Base-by-base conservation (phyloP, 2,113 vertebrate genomes). In the Erythrocebus patas region DNA sequence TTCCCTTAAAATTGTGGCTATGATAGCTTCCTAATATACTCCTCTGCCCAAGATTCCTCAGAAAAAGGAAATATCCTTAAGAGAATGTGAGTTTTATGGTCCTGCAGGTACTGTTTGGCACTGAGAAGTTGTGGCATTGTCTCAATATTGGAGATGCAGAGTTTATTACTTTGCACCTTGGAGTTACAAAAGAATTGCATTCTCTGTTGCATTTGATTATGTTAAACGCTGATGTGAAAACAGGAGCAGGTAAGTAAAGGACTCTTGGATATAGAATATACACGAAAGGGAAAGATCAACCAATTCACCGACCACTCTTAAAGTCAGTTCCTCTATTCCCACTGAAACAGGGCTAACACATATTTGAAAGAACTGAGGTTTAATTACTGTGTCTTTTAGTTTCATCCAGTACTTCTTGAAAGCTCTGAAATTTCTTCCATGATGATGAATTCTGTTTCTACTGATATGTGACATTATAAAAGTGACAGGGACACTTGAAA, bases 381-480 rank as follows among this genome's bases (percentile, higher is more conserved):
- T 61, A 66, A 83, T 8, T 45, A 30, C 16, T 80, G 3, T 38
- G 10, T 75, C 57, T 92, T 93, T 68, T 43, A 64, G 17, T 9
- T 64, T 92, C n/a, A 88, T 5, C 22, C 14, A 66, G 18, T 32
- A 6, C 25, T 82, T 55, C 48, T 66, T 91, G 81, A 93, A 94
- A 85, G 14, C 45, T 66, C 61, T 93, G 61, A 1, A 93, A 93
- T 83, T 72, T 52, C 43, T 86, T 80, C 8, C 27, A 57, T 70
- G 64, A 70, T 95, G 55, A 86, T 93, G 25, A 93, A 89, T 96
- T 89, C 68, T 93, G 23, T 8, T 93, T 88, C 59, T 38, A 61
- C 25, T 92, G 82, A 84, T 86, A 70, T 35, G 43, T 73, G 70
- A 89, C 78, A 95, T 95, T 97, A 84, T 52, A 80, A 93, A 93